phyloP scores from a whole-genome alignment of 2,797 vertebrate genomes.

The Merluccius polli region DNA sequence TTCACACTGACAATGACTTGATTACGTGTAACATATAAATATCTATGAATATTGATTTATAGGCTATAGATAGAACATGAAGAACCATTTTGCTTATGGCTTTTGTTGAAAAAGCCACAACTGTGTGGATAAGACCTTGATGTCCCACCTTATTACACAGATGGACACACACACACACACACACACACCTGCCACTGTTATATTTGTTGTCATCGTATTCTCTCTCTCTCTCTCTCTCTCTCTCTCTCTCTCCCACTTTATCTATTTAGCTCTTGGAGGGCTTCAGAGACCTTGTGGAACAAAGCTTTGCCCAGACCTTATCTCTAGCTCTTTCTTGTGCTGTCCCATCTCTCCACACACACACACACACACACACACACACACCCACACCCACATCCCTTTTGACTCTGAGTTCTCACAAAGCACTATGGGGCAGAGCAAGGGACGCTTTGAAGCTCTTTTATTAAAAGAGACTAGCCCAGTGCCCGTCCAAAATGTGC shows the following conservation, averaged over 20 bases:
- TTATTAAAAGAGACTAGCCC: not conserved
- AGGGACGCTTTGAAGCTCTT: not conserved
- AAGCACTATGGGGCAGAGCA: not conserved
- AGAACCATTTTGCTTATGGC: constrained; percentile 22
- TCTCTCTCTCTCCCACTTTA: constrained; percentile 25
- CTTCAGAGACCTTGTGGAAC: constrained; percentile 30
- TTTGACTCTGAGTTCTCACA: constrained; percentile 17
- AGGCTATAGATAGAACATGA: not conserved
- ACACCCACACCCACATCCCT: constrained; percentile 20
- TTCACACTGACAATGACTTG: not conserved
- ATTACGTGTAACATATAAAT: not conserved
- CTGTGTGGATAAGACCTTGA: constrained; percentile 23
- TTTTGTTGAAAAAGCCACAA: constrained; percentile 14
- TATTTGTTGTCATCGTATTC: not conserved
- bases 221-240: constrained; percentile 22
- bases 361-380: constrained; percentile 16
- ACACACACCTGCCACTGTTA: constrained; percentile 1
- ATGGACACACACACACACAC: constrained; percentile 10
- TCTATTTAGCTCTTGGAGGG: constrained; percentile 37
- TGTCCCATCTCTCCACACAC: constrained; percentile 25
- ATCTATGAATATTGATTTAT: not conserved
- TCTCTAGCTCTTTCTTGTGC: constrained; percentile 33
- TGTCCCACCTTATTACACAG: constrained; percentile 5
- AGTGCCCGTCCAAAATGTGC: too few species aligned
- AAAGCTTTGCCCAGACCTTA: constrained; percentile 50